A percentile compares a stretch with the other conserved stretches of the same genome.
Evolutionary conservation across 35 echinoderm and acorn worm species (phyloP).

Genomic region (Chiridota heheva): DNA sequence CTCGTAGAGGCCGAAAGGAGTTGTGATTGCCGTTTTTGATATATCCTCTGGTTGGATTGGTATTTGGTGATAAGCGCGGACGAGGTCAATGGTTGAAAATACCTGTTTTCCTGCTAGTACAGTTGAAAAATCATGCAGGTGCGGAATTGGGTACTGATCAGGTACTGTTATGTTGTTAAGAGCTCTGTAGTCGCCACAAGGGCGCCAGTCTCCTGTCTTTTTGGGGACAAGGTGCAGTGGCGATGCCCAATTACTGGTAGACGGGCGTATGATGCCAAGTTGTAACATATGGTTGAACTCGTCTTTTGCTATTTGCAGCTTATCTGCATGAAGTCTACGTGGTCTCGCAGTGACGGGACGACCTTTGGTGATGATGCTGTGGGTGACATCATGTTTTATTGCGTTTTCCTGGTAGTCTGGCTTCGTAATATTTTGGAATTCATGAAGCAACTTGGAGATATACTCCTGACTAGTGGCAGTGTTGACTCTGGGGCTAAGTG

Average conservation of each 20-base stretch:
- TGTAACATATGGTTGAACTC: constrained; percentile 57
- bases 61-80: constrained; percentile 67
- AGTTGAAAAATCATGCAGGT: constrained; percentile 33
- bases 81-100: constrained; percentile 55
- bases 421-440: constrained; percentile 19
- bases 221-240: constrained; percentile 66
- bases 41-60: constrained; percentile 44
- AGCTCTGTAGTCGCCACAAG: constrained; percentile 56
- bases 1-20: constrained; percentile 54
- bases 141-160: constrained; percentile 60
- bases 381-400: constrained; percentile 24
- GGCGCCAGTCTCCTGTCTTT: constrained; percentile 50
- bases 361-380: constrained; percentile 38
- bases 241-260: constrained; percentile 59
- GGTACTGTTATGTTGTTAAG: constrained; percentile 46
- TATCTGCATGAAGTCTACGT: constrained; percentile 36
- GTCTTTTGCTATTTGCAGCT: constrained; percentile 27
- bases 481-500: constrained; percentile 47
- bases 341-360: constrained; percentile 42
- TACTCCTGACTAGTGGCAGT: no score
- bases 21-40: constrained; percentile 57
- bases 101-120: constrained; percentile 28
- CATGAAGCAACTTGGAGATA: no score
- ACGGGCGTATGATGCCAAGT: constrained; percentile 56
- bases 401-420: not conserved